phyloP scores from a whole-genome alignment of 2,888 invertebrate genomes.

The Chaitophorus viminalis region DNA sequence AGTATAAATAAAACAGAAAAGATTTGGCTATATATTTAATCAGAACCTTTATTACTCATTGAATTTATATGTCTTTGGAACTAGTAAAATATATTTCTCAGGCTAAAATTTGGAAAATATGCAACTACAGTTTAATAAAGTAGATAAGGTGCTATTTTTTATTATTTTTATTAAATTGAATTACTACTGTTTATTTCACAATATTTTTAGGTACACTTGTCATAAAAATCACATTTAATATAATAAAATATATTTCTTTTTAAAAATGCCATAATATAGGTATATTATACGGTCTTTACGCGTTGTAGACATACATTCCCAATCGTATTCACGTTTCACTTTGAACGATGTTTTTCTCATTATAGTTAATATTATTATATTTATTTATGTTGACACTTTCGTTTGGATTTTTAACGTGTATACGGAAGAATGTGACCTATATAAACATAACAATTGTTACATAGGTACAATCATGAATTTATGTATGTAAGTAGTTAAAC shows the following conservation, averaged over 20 bases:
- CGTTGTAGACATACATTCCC: slow-evolving; percentile 22
- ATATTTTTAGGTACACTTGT: slow-evolving; percentile 18
- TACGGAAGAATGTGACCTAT: slow-evolving; percentile 47
- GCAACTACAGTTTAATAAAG: not conserved
- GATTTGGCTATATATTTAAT: too few relatives aligned
- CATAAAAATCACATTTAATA: slow-evolving; percentile 17
- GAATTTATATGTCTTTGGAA: not conserved
- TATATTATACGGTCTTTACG: slow-evolving; percentile 42
- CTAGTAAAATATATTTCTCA: not conserved
- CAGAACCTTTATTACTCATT: too few relatives aligned
- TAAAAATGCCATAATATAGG: not conserved
- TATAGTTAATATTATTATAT: slow-evolving; percentile 41
- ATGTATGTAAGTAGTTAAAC: slow-evolving; percentile 23
- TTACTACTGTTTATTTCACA: slow-evolving; percentile 37
- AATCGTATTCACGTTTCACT: slow-evolving; percentile 46
- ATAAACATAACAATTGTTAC: slow-evolving; percentile 40
- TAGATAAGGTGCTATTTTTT: slow-evolving; percentile 9
- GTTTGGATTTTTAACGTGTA: slow-evolving; percentile 27
- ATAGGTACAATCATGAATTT: slow-evolving; percentile 5
- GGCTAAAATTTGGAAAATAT: not conserved
- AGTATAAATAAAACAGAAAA: too few relatives aligned
- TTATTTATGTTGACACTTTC: slow-evolving; percentile 51
- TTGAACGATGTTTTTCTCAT: slow-evolving; percentile 22
- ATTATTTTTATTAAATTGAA: slow-evolving; percentile 40
- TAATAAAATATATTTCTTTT: not conserved